phyloP scores from a whole-genome alignment of 2,888 invertebrate genomes.

The Congeria kusceri region DNA sequence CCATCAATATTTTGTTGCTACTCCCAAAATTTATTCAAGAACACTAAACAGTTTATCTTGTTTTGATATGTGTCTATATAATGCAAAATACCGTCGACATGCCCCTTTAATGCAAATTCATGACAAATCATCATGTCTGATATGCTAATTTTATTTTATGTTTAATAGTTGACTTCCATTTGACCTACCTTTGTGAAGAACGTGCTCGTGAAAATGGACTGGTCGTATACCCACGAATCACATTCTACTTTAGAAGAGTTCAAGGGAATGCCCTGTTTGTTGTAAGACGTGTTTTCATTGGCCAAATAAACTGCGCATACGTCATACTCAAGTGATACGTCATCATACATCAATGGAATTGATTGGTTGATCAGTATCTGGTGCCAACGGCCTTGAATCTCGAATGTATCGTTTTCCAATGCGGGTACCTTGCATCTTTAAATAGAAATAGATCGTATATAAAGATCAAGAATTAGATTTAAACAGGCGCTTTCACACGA shows the following conservation, averaged over 20 bases:
- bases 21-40: no score
- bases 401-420: slow-evolving; percentile 52
- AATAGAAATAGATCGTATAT: no score
- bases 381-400: slow-evolving; percentile 41
- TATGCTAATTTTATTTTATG: no score
- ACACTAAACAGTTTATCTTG: no score
- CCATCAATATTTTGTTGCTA: no score
- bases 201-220: slow-evolving; percentile 58
- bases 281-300: slow-evolving; percentile 19
- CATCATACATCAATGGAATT: slow-evolving; percentile 49
- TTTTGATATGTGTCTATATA: no score
- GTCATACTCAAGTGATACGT: slow-evolving; percentile 26
- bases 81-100: no score
- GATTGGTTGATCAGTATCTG: slow-evolving; percentile 40
- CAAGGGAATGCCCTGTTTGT: slow-evolving; percentile 9
- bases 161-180: no score
- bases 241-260: slow-evolving; percentile 32
- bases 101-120: no score
- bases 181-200: slow-evolving; percentile 55
- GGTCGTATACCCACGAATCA: slow-evolving; percentile 64
- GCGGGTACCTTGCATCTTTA: slow-evolving; percentile 51
- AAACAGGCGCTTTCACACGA: no score
- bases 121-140: no score
- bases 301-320: slow-evolving; percentile 29
- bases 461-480: no score